phyloP scores from a whole-genome alignment of 1,140 invertebrate species.

The Bombus affinis region DNA sequence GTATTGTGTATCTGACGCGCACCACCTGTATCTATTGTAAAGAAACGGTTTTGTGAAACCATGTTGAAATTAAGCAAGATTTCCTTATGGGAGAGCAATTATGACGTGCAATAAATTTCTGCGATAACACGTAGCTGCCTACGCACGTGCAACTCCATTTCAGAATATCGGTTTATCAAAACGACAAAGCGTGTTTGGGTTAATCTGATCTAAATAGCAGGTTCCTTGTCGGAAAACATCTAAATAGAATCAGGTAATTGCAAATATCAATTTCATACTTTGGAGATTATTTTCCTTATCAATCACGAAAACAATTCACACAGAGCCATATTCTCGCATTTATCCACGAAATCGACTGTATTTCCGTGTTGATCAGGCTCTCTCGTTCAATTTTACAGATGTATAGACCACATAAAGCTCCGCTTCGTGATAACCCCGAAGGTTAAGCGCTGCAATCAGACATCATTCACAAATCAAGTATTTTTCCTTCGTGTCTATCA shows the following conservation, averaged over 20 bases:
- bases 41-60: not conserved
- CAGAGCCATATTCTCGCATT: not conserved
- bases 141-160: not conserved
- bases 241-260: not conserved
- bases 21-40: not conserved
- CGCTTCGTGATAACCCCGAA: conserved; percentile 21
- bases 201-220: too few species aligned
- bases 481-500: conserved; percentile 18
- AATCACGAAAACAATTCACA: not conserved
- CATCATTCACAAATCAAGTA: conserved; percentile 24
- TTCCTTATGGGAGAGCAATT: not conserved
- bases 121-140: too few species aligned
- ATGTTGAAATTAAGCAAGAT: not conserved
- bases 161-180: not conserved
- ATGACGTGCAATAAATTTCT: not conserved
- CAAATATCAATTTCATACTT: not conserved
- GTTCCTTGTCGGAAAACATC: not conserved
- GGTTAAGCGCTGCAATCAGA: not conserved
- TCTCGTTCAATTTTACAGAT: not conserved
- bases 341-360: not conserved
- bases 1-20: not conserved
- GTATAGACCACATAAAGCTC: not conserved
- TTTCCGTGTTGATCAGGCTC: not conserved
- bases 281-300: not conserved
- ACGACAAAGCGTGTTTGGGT: too few species aligned